phyloP scores from a whole-genome alignment of 2,113 vertebrate genomes.

The Crotalus viridis region DNA sequence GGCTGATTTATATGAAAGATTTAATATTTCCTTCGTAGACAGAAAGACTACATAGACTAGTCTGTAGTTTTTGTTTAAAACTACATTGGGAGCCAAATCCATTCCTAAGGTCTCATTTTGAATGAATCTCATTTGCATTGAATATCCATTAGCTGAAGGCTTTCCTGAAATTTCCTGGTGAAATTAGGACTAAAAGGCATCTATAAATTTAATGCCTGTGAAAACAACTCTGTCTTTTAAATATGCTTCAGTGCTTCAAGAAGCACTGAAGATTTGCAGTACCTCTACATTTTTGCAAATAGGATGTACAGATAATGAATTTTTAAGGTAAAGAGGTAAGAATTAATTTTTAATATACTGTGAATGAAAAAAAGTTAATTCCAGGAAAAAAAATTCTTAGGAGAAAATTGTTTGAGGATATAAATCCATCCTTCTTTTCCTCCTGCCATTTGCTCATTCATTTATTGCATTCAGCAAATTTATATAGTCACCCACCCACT shows the following conservation, averaged over 20 bases:
- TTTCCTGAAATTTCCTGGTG: constrained; percentile 14
- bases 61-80: background rate
- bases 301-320: background rate
- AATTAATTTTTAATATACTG: background rate
- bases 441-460: background rate
- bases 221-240: background rate
- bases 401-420: background rate
- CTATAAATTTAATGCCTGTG: constrained; percentile 2
- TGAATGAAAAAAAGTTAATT: background rate
- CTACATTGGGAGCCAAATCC: background rate
- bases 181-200: background rate
- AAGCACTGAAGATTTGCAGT: background rate
- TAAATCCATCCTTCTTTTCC: background rate
- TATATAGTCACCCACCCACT: background rate
- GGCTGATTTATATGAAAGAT: constrained; percentile 11
- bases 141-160: background rate
- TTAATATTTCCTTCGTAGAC: constrained; percentile 17
- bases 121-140: background rate
- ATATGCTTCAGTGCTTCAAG: constrained; percentile 2
- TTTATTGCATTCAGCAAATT: background rate
- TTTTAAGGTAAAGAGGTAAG: background rate
- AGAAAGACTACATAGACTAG: background rate
- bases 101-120: background rate
- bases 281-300: background rate
- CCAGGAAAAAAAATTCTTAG: background rate